A percentile compares a stretch with the other conserved stretches of the same genome.
Conservation (phyloP, 2,888 invertebrate species). For the Chaitophorus viminalis region DNA sequence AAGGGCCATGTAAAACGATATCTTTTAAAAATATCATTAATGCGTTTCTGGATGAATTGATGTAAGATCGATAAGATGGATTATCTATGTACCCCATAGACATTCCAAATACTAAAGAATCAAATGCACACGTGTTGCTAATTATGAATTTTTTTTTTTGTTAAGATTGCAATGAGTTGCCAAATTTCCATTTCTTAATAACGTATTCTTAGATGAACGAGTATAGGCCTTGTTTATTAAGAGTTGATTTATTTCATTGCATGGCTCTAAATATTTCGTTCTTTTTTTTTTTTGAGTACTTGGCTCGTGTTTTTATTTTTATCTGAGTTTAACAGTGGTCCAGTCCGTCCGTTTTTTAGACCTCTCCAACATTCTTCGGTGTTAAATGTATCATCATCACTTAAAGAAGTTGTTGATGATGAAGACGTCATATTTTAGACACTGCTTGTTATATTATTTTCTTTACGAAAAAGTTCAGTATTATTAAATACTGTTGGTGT, state of each 20-base stretch:
- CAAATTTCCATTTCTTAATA: too few relatives aligned
- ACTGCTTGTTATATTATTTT: neutral
- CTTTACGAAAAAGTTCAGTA: neutral
- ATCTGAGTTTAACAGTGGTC: neutral
- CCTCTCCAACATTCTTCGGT: neutral
- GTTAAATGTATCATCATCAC: neutral
- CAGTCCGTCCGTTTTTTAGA: neutral
- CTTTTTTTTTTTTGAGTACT: too few relatives aligned
- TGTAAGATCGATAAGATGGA: neutral
- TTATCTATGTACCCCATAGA: neutral
- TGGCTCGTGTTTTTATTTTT: too few relatives aligned
- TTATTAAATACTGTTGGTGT: neutral
- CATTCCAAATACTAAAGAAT: neutral
- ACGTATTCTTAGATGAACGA: too few relatives aligned
- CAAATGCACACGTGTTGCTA: neutral
- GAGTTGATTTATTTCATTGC: too few relatives aligned
- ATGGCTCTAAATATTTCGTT: too few relatives aligned
- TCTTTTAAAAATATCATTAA: neutral
- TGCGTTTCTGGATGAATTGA: neutral
- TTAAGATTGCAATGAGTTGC: too few relatives aligned
- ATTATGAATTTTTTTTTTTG: too few relatives aligned
- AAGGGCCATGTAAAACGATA: neutral
- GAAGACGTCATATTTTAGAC: neutral
- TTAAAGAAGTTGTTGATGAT: neutral
- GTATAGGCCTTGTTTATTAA: too few relatives aligned